A percentile compares a stretch with the other conserved stretches of the same genome.
These are phyloP conservation scores for Nestor notabilis DNA, from an alignment of 2,113 vertebrate genomes.

Conservation along the genomic window DNA sequence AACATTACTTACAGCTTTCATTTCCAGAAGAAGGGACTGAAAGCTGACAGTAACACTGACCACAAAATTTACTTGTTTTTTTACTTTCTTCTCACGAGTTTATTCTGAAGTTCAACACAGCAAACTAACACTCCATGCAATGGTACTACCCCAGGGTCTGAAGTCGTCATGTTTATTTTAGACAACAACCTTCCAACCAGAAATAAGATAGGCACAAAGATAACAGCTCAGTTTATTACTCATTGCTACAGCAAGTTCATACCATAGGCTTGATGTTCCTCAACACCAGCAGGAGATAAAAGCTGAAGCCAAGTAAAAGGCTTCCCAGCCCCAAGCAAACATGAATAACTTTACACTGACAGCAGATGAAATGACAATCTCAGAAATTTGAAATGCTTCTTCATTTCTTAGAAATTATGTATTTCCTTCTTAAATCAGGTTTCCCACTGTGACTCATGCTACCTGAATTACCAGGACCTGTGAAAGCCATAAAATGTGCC, in stretches of 20 bases:
- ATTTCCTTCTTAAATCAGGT: neutral
- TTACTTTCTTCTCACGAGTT: neutral
- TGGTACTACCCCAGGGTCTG: neutral
- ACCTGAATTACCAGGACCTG: neutral
- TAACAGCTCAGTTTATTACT: neutral
- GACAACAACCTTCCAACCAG: neutral
- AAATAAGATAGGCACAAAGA: neutral
- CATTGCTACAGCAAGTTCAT: neutral
- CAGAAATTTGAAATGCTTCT: neutral
- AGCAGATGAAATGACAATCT: neutral
- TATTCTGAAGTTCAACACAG: neutral
- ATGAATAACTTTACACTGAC: neutral
- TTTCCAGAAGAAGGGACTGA: neutral
- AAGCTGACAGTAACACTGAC: neutral
- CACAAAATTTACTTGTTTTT: neutral
- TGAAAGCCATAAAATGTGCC: fast-evolving
- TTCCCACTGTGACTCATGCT: fast-evolving
- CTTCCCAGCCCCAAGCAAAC: neutral
- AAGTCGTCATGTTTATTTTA: neutral
- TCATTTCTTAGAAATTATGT: neutral
- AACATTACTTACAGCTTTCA: neutral
- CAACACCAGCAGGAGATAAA: neutral
- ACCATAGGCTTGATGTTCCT: neutral
- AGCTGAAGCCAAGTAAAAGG: neutral
- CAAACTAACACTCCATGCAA: neutral